Evolutionary conservation across 2,888 invertebrate species (phyloP).

Genomic region (Rapana venosa): DNA sequence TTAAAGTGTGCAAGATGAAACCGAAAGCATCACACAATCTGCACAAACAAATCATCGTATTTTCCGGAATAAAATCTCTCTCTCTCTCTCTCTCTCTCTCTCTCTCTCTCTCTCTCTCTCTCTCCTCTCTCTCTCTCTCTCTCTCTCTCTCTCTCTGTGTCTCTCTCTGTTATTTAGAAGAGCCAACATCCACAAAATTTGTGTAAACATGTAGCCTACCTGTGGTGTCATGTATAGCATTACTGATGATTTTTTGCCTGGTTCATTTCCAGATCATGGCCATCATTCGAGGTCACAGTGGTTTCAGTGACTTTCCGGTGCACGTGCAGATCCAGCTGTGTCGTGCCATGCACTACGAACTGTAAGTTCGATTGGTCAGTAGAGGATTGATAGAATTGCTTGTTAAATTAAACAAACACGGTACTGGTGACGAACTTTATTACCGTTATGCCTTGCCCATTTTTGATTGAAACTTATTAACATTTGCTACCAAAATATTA

Average conservation of each 20-base stretch:
- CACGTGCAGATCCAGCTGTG: constrained; percentile 64
- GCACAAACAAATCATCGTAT: background rate
- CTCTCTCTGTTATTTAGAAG: background rate
- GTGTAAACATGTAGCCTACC: background rate
- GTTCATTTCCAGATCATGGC: constrained; percentile 59
- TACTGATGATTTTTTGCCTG: background rate
- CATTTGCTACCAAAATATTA: no score
- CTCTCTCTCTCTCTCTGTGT: background rate
- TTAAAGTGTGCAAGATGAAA: background rate
- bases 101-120: background rate
- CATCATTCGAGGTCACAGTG: constrained; percentile 60
- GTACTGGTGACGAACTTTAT: no score
- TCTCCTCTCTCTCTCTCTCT: background rate
- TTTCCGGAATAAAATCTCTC: background rate
- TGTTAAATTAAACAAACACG: no score
- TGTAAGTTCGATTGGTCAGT: constrained; percentile 50
- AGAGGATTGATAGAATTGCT: no score
- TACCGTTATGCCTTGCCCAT: no score
- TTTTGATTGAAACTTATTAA: no score
- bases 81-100: background rate
- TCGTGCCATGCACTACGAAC: constrained; percentile 64
- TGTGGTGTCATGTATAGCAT: no score
- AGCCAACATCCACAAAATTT: background rate
- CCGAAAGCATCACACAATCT: no score
- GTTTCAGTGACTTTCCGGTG: constrained; percentile 66